Evolutionary conservation across 2,797 vertebrate genomes (phyloP), one percentile per base, ranked within the genome.

Genomic region (Pipistrellus kuhlii): DNA sequence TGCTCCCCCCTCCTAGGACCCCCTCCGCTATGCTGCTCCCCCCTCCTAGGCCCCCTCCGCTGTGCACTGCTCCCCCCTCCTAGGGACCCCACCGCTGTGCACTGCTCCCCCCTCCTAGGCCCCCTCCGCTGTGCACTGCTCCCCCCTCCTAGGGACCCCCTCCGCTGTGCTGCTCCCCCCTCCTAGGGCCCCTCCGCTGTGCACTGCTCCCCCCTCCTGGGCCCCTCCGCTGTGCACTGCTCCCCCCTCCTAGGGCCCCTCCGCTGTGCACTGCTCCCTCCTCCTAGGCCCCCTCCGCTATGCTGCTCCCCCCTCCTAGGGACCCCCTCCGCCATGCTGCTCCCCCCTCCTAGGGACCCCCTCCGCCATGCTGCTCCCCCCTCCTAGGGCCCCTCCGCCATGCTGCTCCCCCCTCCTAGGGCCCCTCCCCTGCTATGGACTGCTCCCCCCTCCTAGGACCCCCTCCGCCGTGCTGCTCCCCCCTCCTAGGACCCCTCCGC

Each of bases 341-440:
- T 62, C 10, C n/a, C 25, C 51, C 44, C 44, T 44, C 44, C 44
- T 44, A 44, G 44, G 9, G 1, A n/a, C 44, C 44, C 44, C 44
- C 44, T 0, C 44, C 44, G 1, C 44, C 11, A 6, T 44, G 44
- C 38, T 1, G 71, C 53, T 62, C 10, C n/a, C 25, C 51, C 44
- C 44, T 44, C 44, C 44, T 44, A 44, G 44, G 9, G 1, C 44
- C 44, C 44, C 44, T 10, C 44, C 44, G 1, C 44, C 11, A 6
- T 44, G 62, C 78, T n/a, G 38, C 9, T 11, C 18, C 10, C 6
- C 0, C n/a, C 2, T 1, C 13, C 35, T 38, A 13, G 14, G 0
- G 14, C 6, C 68, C 32, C 53, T 9, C 0, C 1, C 17, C 14
- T n/a, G 13, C 11, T 1, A n/a, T 0, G 6, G n/a, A 17, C 38